Conservation (phyloP, 1,140 invertebrate genomes). For the Drosophila fuyamai region DNA sequence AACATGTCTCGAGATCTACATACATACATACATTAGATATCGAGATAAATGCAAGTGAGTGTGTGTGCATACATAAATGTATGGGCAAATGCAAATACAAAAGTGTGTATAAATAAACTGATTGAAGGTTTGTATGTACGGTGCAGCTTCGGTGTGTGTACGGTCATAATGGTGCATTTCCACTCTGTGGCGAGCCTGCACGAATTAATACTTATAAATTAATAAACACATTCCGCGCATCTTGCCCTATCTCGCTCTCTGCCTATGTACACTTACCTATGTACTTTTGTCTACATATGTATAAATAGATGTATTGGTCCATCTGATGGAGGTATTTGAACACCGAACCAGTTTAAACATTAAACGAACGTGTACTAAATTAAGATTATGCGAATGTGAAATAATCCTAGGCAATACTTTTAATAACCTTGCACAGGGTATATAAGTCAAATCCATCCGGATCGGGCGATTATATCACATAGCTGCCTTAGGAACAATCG, state of each 20-base stretch:
- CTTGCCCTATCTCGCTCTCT: conserved; percentile 7
- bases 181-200: conserved; percentile 1
- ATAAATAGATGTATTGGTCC: too few relatives aligned
- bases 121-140: not conserved
- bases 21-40: too few relatives aligned
- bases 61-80: not conserved
- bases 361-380: not conserved
- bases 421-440: not conserved
- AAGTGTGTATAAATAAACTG: not conserved
- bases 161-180: conserved; percentile 4
- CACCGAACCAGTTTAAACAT: not conserved
- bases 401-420: too few relatives aligned
- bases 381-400: not conserved
- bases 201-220: conserved; percentile 17
- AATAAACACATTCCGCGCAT: conserved; percentile 11
- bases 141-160: not conserved
- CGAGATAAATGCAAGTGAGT: not conserved
- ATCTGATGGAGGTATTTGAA: not conserved
- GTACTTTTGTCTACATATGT: not conserved
- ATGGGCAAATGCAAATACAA: not conserved
- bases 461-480: too few relatives aligned
- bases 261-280: not conserved
- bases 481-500: too few relatives aligned
- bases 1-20: too few relatives aligned
- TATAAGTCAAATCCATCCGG: too few relatives aligned